Conservation (phyloP, 2,797 vertebrate genomes). For the Cygnus olor region DNA sequence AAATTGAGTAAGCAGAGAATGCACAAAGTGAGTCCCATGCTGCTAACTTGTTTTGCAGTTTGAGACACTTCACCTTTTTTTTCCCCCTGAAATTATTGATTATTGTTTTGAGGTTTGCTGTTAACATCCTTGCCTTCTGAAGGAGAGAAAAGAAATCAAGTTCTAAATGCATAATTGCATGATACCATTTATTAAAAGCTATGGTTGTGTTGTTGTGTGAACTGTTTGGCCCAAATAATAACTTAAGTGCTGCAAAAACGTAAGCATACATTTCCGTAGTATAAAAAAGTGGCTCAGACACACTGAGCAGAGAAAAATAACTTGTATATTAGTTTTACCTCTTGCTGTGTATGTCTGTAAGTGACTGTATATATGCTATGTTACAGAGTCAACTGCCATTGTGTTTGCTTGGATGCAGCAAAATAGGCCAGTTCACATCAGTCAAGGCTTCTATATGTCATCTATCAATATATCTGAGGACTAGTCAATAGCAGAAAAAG, state of each 20-base stretch:
- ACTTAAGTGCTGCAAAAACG: not conserved
- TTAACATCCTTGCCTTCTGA: not conserved
- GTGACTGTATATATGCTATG: fast-evolving
- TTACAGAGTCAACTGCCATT: not conserved
- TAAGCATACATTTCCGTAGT: not conserved
- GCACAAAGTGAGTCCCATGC: not conserved
- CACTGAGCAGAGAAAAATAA: not conserved
- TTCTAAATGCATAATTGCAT: not conserved
- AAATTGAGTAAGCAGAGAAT: not conserved
- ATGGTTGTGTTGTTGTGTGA: not conserved
- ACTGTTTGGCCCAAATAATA: not conserved
- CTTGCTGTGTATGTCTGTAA: not conserved
- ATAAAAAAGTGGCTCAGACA: not conserved
- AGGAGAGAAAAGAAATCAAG: not conserved
- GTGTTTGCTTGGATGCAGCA: not conserved
- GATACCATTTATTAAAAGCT: not conserved
- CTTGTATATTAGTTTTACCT: not conserved
- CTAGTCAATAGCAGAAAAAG: not conserved
- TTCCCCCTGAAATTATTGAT: not conserved
- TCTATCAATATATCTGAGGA: not conserved
- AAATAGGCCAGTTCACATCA: not conserved
- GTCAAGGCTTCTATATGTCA: not conserved
- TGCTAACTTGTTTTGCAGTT: not conserved
- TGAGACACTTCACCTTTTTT: fast-evolving
- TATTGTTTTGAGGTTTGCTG: not conserved